Evolutionary conservation across 1,140 invertebrate species (phyloP), one percentile per base, ranked within the genome.

Genomic region (Calliopsis andreniformis): DNA sequence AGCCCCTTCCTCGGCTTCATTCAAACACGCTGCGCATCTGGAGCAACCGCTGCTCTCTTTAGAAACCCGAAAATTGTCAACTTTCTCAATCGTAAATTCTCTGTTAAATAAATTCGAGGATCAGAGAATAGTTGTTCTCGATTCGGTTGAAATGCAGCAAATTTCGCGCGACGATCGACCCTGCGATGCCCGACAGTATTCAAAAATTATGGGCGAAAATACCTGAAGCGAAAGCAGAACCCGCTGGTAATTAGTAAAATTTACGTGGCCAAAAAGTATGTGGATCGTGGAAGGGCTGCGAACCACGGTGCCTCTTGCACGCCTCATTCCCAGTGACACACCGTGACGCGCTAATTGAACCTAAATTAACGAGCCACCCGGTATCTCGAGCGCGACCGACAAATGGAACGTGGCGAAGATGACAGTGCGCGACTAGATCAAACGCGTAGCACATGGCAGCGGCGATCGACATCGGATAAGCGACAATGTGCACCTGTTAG

Each of bases 301-400:
- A 25, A 3, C 39, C 53, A 32, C n/a, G 71, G 51, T 12, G 58
- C 35, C 39, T 56, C 59, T 55, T 43, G 67, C 49, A 79, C 71
- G 82, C 61, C 79, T 78, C 76, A 71, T 86, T 88, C 81, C 73
- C 77, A 49, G 75, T 80, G 80, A 82, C 82, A 71, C 80, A 68
- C 70, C 80, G 63, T 82, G 75, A 68, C 64, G 68, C 78, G 75
- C 72, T 88, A 88, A 88, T 88, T 89, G 87, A 87, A 86, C 80
- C 63, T 39, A 76, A 87, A 89, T 88, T 87, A 89, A 88, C 78
- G 85, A 85, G 85, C 70, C 58, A 78, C 78, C 69, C 58, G 72
- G 67, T 84, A 86, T 71, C 64, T 71, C 82, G 66, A 68, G 70
- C 71, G 58, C 53, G 66, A 67, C 71, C 71, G 66, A 79, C 70